These are phyloP conservation scores for Nerophis ophidion DNA, from an alignment of 2,113 vertebrate species.

Conservation along the genomic window DNA sequence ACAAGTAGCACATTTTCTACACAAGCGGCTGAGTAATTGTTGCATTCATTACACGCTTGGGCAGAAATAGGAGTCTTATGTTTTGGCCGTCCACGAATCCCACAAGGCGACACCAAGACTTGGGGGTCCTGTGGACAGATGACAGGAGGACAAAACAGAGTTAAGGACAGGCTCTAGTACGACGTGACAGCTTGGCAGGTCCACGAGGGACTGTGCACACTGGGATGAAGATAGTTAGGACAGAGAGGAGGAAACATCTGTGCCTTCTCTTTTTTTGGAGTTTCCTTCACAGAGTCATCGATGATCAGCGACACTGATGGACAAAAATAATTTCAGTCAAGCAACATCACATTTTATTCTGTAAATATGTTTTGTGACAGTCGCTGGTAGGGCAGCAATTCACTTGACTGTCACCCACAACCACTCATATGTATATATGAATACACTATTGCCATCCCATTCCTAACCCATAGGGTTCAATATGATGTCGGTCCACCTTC, in stretches of 20 bases:
- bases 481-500: too few species aligned
- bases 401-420: too few species aligned
- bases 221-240: slow-evolving; percentile 18
- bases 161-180: slow-evolving; percentile 59
- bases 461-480: too few species aligned
- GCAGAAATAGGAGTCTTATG: slow-evolving; percentile 28
- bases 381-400: too few species aligned
- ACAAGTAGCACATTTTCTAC: slow-evolving; percentile 5
- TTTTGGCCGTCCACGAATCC: slow-evolving; percentile 52
- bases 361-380: too few species aligned
- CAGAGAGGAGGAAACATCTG: slow-evolving; percentile 42
- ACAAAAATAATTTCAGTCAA: slow-evolving; percentile 8
- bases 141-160: slow-evolving; percentile 66
- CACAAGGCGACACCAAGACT: slow-evolving; percentile 22
- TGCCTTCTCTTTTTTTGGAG: slow-evolving; percentile 22
- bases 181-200: slow-evolving; percentile 49
- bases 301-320: slow-evolving; percentile 18
- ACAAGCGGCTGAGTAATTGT: too few species aligned
- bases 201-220: slow-evolving; percentile 30
- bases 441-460: too few species aligned
- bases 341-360: background rate
- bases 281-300: slow-evolving; percentile 35
- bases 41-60: slow-evolving; percentile 22
- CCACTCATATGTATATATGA: too few species aligned
- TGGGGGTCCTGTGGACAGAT: slow-evolving; percentile 37